Conservation (phyloP, 2,113 vertebrate genomes). For the Empidonax traillii region DNA sequence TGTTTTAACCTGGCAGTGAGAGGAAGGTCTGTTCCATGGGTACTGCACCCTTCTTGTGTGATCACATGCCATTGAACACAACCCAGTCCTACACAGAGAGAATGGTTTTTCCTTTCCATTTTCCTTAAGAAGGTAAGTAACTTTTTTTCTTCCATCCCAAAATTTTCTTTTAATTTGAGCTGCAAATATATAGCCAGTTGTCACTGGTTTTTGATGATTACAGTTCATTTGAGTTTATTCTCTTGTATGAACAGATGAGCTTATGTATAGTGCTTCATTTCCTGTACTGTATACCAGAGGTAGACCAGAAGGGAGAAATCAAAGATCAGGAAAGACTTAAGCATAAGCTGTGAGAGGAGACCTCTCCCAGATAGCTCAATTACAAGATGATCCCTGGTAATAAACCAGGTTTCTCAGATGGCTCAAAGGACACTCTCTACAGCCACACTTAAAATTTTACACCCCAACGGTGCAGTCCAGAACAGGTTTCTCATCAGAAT, state of each 20-base stretch:
- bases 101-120: not conserved
- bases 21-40: not conserved
- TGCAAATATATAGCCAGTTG: not conserved
- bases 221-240: not conserved
- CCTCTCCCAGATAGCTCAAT: not conserved
- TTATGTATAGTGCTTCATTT: not conserved
- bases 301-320: not conserved
- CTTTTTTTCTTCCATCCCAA: not conserved
- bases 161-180: not conserved
- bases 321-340: not conserved
- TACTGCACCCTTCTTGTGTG: not conserved
- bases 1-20: not conserved
- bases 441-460: not conserved
- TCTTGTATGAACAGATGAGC: not conserved
- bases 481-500: not conserved
- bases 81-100: not conserved
- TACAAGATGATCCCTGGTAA: not conserved
- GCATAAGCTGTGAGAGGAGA: not conserved
- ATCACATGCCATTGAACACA: rapidly evolving
- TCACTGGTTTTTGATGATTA: not conserved
- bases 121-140: not conserved
- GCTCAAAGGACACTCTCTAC: not conserved
- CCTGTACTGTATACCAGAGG: not conserved
- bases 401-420: not conserved
- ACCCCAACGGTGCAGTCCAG: not conserved